A percentile compares a stretch with the other conserved stretches of the same genome.
phyloP scores from a whole-genome alignment of 2,113 vertebrate species.

The Malurus melanocephalus region DNA sequence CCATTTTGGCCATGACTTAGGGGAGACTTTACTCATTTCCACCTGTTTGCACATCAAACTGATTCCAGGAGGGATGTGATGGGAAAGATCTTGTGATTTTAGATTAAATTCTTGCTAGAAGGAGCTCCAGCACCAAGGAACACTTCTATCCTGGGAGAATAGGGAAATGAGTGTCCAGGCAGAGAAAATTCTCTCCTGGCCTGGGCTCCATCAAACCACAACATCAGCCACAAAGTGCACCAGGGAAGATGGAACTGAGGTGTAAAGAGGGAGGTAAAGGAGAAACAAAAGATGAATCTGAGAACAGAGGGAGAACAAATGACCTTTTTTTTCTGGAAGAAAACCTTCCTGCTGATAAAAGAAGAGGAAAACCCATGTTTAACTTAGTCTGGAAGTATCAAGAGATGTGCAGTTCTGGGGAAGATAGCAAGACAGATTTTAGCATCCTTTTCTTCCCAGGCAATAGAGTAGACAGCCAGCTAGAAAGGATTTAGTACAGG shows the following conservation, averaged over 20 bases:
- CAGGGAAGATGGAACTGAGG: not conserved
- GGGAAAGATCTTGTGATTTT: not conserved
- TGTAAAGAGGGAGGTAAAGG: not conserved
- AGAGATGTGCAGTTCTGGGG: not conserved
- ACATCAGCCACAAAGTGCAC: not conserved
- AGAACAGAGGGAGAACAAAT: not conserved
- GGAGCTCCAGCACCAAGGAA: not conserved
- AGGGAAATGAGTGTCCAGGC: not conserved
- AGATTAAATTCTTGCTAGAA: not conserved
- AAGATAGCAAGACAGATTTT: not conserved
- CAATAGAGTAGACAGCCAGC: not conserved
- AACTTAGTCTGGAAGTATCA: not conserved
- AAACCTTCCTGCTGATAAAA: not conserved
- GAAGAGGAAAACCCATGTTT: not conserved
- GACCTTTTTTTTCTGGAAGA: not conserved
- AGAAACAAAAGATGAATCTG: not conserved
- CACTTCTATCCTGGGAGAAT: not conserved
- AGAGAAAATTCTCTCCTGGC: not conserved
- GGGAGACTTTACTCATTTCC: not conserved
- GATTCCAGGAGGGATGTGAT: not conserved
- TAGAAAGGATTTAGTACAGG: not conserved
- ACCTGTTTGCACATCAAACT: not conserved
- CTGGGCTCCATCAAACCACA: not conserved
- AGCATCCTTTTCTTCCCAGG: not conserved
- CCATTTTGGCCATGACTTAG: accelerated